Evolutionary conservation across 2,888 invertebrate species (phyloP).

Genomic region (Barypeithes pellucidus): DNA sequence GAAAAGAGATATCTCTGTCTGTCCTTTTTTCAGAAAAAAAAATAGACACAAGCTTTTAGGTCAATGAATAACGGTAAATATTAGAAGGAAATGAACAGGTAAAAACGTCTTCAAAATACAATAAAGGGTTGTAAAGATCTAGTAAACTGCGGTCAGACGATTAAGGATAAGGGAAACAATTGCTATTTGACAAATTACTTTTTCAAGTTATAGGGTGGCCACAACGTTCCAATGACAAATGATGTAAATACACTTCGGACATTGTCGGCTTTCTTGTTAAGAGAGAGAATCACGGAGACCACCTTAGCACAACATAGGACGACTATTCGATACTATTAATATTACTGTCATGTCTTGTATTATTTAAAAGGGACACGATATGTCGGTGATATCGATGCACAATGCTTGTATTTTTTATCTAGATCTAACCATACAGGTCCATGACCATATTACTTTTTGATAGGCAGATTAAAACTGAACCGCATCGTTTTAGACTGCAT

Average conservation of each 20-base stretch:
- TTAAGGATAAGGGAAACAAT: conserved; percentile 65
- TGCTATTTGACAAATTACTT: conserved; percentile 70
- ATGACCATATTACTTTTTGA: conserved; percentile 35
- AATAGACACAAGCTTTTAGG: background rate
- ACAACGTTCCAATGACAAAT: conserved; percentile 69
- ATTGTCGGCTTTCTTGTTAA: conserved; percentile 64
- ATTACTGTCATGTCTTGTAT: conserved; percentile 62
- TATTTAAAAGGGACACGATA: conserved; percentile 59
- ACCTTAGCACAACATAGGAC: conserved; percentile 65
- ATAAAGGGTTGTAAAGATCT: conserved; percentile 63
- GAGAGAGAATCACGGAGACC: conserved; percentile 68
- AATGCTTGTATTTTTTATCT: conserved; percentile 56
- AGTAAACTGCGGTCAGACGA: conserved; percentile 63
- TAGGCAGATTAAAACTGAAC: conserved; percentile 24
- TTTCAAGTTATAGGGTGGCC: conserved; percentile 69
- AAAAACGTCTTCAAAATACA: conserved; percentile 43
- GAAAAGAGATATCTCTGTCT: too few species aligned
- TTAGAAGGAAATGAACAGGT: conserved; percentile 46
- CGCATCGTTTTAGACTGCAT: background rate
- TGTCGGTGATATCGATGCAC: conserved; percentile 59
- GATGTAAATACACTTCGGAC: conserved; percentile 68
- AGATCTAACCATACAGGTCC: conserved; percentile 45
- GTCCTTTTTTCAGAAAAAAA: too few species aligned
- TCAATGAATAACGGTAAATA: conserved; percentile 9
- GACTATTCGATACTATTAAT: conserved; percentile 63